Percentiles rank a stretch among this genome's conserved stretches.
Evolutionary conservation across 2,113 vertebrate species (phyloP).

Genomic region (Chamaetylas fuelleborni): DNA sequence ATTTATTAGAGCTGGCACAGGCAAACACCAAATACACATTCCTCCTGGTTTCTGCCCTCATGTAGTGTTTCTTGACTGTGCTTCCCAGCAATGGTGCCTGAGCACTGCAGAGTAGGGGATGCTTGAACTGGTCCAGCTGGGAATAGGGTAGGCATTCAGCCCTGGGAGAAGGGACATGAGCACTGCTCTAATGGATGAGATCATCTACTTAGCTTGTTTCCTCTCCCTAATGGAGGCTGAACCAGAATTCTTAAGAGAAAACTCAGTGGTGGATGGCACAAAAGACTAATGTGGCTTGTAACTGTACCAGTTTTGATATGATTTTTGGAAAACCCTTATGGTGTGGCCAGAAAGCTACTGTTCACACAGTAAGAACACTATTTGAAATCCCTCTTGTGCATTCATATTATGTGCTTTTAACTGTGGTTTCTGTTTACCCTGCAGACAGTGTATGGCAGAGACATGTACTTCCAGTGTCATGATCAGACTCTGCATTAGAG

Average conservation of each 20-base stretch:
- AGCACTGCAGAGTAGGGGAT: background rate
- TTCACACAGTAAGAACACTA: background rate
- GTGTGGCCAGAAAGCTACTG: background rate
- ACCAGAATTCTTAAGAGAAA: background rate
- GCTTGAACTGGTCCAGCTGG: background rate
- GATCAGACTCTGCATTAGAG: background rate
- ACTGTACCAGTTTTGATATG: background rate
- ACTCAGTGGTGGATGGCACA: background rate
- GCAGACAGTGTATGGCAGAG: background rate
- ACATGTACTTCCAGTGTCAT: background rate
- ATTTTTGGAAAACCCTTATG: background rate
- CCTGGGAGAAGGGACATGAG: background rate
- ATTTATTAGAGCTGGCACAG: background rate
- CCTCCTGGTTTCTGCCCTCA: background rate
- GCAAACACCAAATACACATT: background rate
- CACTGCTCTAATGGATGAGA: background rate
- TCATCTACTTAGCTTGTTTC: background rate
- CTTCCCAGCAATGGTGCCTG: fast-evolving
- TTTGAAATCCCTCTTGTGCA: background rate
- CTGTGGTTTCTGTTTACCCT: background rate
- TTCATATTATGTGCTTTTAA: background rate
- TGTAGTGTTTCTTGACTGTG: background rate
- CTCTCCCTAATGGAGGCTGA: background rate
- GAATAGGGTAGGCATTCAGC: background rate
- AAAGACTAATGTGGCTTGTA: background rate